These are phyloP conservation scores for Ctenodactylus gundi DNA, from an alignment of 2,113 vertebrate genomes.

Conservation along the genomic window DNA sequence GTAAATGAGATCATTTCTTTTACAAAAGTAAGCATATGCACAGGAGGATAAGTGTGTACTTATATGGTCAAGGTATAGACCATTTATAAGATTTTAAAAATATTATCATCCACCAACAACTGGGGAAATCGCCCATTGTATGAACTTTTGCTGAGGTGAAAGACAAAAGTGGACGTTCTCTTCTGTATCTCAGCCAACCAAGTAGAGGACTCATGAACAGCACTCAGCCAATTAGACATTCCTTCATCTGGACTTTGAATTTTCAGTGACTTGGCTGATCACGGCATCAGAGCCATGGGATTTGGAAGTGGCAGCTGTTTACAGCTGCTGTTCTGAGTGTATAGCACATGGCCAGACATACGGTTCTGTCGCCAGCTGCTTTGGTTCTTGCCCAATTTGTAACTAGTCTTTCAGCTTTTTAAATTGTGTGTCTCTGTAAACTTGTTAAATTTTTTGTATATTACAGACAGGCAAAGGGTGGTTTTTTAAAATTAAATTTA, in stretches of 20 bases:
- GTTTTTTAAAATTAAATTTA: neutral
- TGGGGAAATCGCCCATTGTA: neutral
- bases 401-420: neutral
- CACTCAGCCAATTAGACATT: neutral
- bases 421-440: neutral
- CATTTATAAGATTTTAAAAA: neutral
- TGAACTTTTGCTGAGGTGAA: neutral
- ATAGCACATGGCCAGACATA: neutral
- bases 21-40: neutral
- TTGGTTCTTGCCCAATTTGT: neutral
- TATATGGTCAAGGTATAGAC: neutral
- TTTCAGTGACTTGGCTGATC: neutral
- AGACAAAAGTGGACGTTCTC: neutral
- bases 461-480: neutral
- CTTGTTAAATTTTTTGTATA: neutral
- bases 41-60: neutral
- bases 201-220: neutral
- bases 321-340: neutral
- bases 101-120: neutral
- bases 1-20: neutral
- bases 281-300: neutral
- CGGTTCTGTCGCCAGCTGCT: neutral
- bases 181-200: neutral
- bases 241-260: neutral
- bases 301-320: neutral